These are phyloP conservation scores for Bucco capensis DNA, from an alignment of 2,113 vertebrate species.

Conservation along the genomic window DNA sequence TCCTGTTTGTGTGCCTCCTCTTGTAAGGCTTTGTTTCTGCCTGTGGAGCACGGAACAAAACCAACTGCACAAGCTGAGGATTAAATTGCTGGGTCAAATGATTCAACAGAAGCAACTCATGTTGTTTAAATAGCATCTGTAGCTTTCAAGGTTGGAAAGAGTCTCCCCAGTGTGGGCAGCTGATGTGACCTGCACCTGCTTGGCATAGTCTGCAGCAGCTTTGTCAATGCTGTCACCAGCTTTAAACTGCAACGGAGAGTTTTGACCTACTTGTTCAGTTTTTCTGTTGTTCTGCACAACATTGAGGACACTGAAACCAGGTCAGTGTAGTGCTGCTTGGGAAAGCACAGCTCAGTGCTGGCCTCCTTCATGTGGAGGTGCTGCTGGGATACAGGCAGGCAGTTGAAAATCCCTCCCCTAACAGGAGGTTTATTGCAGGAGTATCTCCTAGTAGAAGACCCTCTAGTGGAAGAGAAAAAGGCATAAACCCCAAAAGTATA, in stretches of 20 bases:
- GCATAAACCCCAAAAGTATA: no score
- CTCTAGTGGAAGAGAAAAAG: background rate
- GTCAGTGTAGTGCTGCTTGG: background rate
- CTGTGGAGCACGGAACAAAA: background rate
- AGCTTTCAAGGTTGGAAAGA: background rate
- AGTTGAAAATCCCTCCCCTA: background rate
- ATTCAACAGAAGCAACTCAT: background rate
- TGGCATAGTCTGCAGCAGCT: background rate
- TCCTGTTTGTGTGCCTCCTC: background rate
- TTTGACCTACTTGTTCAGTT: conserved; percentile 1
- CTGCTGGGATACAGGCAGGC: background rate
- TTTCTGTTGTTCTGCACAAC: conserved; percentile 16
- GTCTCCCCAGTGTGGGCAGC: background rate
- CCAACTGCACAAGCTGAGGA: background rate
- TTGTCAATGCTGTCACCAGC: background rate
- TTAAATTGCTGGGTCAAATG: background rate
- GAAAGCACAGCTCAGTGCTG: background rate
- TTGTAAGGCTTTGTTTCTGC: background rate
- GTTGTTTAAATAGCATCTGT: background rate
- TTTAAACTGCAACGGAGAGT: background rate
- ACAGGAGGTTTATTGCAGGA: background rate
- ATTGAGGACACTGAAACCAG: background rate
- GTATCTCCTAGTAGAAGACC: background rate
- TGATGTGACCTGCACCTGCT: fast-evolving
- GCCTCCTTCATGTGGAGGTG: background rate